Evolutionary conservation across 1,140 invertebrate genomes (phyloP).

Genomic region (Hetaerina americana): DNA sequence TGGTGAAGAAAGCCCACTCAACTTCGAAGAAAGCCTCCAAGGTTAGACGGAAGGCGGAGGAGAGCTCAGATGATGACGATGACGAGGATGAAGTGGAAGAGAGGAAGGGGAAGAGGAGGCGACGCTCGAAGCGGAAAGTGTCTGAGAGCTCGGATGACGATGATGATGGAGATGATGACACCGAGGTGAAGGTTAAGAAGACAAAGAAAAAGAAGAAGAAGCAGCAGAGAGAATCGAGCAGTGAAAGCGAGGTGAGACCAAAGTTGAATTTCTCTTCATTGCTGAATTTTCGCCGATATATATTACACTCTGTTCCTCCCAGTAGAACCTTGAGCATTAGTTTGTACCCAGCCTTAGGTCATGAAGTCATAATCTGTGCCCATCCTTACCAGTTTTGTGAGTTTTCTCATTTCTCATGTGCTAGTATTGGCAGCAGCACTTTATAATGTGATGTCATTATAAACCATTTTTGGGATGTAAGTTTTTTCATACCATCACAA

Average conservation of each 20-base stretch:
- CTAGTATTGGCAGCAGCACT: too few species aligned
- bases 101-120: conserved; percentile 12
- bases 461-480: too few species aligned
- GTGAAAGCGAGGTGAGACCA: conserved; percentile 29
- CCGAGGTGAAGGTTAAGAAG: conserved; percentile 37
- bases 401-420: too few species aligned
- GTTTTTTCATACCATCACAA: too few species aligned
- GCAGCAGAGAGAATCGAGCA: conserved; percentile 34
- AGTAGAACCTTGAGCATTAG: too few species aligned
- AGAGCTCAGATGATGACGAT: not conserved
- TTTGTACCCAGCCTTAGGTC: too few species aligned
- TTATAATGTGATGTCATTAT: too few species aligned
- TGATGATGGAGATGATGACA: conserved; percentile 44
- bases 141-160: conserved; percentile 37
- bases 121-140: conserved; percentile 4
- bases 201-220: conserved; percentile 33
- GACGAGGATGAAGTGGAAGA: too few species aligned
- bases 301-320: too few species aligned
- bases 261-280: conserved; percentile 8
- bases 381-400: too few species aligned
- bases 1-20: conserved; percentile 23
- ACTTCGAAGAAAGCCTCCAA: not conserved
- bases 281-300: conserved; percentile 10
- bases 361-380: too few species aligned
- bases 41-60: not conserved